Conservation (phyloP, 1,140 invertebrate genomes). For the Drosophila trapezifrons region DNA sequence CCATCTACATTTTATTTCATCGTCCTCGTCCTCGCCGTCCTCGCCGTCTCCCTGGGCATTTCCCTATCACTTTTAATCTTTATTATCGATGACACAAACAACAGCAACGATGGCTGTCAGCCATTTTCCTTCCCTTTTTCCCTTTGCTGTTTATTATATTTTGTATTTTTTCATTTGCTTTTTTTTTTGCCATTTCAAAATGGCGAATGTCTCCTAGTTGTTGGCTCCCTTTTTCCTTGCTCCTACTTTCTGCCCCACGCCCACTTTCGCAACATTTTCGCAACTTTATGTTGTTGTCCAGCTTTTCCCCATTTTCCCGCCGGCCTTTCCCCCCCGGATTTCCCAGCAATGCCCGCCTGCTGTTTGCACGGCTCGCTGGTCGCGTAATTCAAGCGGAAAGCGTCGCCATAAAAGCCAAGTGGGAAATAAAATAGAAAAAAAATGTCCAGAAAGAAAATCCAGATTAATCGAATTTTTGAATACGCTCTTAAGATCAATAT, state of each 20-base stretch:
- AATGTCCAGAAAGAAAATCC: neutral
- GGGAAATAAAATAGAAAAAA: constrained; percentile 29
- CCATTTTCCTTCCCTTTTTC: constrained; percentile 54
- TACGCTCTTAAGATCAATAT: neutral
- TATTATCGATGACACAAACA: constrained; percentile 74
- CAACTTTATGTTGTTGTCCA: constrained; percentile 70
- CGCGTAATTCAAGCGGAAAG: constrained; percentile 77
- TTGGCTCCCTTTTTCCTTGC: neutral
- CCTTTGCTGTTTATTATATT: constrained; percentile 37
- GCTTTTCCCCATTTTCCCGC: constrained; percentile 18
- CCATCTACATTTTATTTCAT: constrained; percentile 1
- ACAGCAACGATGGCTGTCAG: constrained; percentile 61
- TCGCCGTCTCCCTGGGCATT: constrained; percentile 14
- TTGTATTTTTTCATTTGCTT: neutral
- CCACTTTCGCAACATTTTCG: constrained; percentile 46
- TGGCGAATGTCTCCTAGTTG: constrained; percentile 48
- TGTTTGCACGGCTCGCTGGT: constrained; percentile 65
- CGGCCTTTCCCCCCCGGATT: constrained; percentile 9
- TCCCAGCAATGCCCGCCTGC: constrained; percentile 13
- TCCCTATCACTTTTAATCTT: constrained; percentile 64
- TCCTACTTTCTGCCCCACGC: constrained; percentile 4
- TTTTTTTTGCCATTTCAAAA: constrained; percentile 51
- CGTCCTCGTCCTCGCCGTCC: neutral
- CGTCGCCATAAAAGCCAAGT: constrained; percentile 78
- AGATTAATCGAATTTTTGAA: neutral